Evolutionary conservation across 2,797 vertebrate species (phyloP).

Genomic region (Limnodromus scolopaceus): DNA sequence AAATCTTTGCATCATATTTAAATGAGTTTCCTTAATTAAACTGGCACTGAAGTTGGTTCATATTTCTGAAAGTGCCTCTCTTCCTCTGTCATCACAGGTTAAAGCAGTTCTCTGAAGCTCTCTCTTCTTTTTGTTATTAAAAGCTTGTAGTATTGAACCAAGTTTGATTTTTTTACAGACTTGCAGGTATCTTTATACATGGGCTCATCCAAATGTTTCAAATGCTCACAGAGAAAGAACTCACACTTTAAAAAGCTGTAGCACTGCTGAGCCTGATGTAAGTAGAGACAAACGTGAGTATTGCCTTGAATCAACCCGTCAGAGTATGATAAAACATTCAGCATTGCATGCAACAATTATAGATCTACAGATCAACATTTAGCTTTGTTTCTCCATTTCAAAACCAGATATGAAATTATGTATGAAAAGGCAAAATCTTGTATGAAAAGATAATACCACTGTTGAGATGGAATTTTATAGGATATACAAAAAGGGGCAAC

Average conservation of each 20-base stretch:
- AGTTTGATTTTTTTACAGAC: background rate
- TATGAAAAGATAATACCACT: background rate
- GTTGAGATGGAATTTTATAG: background rate
- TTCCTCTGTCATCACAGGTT: background rate
- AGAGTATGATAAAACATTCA: background rate
- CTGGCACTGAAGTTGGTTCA: background rate
- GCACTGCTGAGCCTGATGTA: background rate
- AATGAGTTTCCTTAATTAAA: conserved; percentile 44
- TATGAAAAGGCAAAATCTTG: background rate
- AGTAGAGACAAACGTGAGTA: background rate
- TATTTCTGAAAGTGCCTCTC: background rate
- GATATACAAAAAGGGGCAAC: background rate
- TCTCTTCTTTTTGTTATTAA: background rate
- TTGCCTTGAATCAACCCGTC: background rate
- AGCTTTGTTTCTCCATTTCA: background rate
- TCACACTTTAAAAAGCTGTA: background rate
- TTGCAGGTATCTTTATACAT: fast-evolving
- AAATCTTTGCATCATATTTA: background rate
- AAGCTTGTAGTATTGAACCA: background rate
- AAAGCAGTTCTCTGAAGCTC: background rate
- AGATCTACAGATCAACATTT: background rate
- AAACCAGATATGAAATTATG: background rate
- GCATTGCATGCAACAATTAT: background rate
- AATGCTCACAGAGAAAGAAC: background rate
- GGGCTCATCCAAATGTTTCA: background rate